These are phyloP conservation scores for Ooceraea biroi DNA, from an alignment of 1,140 invertebrate genomes.

Conservation along the genomic window DNA sequence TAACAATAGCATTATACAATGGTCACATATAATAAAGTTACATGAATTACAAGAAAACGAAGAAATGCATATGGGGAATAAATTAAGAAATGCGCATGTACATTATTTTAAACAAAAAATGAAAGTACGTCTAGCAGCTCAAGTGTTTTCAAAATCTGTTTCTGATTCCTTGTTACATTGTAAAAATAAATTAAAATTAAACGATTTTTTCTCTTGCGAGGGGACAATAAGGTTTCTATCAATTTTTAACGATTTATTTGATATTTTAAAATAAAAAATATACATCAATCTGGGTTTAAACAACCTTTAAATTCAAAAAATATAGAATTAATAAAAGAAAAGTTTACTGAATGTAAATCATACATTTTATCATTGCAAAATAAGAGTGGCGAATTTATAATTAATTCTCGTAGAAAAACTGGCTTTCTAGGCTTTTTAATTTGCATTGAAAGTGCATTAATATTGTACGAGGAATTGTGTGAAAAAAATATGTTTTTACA, in stretches of 20 bases:
- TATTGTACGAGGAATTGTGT: constrained; percentile 1
- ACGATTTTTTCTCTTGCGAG: too few relatives aligned
- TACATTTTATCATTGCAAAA: constrained; percentile 13
- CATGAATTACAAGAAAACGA: constrained; percentile 11
- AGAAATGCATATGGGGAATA: background rate
- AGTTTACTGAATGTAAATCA: background rate
- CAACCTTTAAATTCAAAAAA: background rate
- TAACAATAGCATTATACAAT: background rate
- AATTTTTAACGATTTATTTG: constrained; percentile 12
- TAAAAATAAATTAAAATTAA: background rate
- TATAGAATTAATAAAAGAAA: background rate
- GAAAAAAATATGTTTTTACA: background rate
- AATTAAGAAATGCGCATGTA: background rate
- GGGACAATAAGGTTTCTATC: background rate
- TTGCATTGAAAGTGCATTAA: background rate
- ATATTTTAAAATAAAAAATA: constrained; percentile 6
- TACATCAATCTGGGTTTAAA: constrained; percentile 4
- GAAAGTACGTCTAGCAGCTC: background rate
- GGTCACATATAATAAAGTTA: background rate
- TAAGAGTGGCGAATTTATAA: background rate
- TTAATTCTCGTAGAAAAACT: background rate
- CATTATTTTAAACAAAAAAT: constrained; percentile 12
- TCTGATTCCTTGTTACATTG: background rate
- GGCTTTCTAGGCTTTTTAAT: constrained; percentile 4
- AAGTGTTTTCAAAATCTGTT: background rate